These are phyloP conservation scores for Steatocranus sp. DNA, from an alignment of 2,797 vertebrate genomes.

Conservation along the genomic window DNA sequence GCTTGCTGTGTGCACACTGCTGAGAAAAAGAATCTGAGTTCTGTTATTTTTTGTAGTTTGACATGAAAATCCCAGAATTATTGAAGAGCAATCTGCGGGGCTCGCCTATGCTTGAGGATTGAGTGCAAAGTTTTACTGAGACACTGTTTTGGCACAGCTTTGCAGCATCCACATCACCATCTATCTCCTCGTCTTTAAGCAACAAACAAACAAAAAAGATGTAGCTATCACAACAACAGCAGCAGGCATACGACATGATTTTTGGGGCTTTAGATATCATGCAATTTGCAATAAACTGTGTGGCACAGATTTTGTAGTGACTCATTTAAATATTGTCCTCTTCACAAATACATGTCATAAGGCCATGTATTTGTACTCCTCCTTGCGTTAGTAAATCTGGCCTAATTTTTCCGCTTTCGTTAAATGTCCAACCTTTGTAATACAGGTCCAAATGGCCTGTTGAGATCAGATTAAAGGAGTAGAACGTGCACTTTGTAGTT, in stretches of 20 bases:
- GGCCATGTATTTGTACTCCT: fast-evolving
- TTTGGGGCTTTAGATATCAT: neutral
- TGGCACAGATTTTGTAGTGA: neutral
- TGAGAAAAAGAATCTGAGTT: neutral
- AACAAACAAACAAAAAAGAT: neutral
- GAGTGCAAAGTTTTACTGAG: neutral
- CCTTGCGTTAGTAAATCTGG: neutral
- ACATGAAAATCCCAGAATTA: neutral
- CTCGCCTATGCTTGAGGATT: neutral
- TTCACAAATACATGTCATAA: neutral
- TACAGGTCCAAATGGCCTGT: fast-evolving
- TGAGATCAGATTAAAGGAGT: neutral
- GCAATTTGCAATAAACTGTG: neutral
- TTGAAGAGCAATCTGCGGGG: neutral
- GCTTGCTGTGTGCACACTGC: neutral
- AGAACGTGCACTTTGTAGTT: neutral
- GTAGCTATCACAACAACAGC: neutral
- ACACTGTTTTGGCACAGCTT: neutral
- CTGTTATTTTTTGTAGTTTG: fast-evolving
- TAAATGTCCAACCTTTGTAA: neutral
- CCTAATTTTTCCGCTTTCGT: neutral
- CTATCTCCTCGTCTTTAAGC: neutral
- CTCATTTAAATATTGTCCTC: neutral
- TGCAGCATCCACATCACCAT: neutral
- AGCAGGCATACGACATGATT: neutral